phyloP scores from a whole-genome alignment of 2,888 invertebrate species.

The Thyatira batis region DNA sequence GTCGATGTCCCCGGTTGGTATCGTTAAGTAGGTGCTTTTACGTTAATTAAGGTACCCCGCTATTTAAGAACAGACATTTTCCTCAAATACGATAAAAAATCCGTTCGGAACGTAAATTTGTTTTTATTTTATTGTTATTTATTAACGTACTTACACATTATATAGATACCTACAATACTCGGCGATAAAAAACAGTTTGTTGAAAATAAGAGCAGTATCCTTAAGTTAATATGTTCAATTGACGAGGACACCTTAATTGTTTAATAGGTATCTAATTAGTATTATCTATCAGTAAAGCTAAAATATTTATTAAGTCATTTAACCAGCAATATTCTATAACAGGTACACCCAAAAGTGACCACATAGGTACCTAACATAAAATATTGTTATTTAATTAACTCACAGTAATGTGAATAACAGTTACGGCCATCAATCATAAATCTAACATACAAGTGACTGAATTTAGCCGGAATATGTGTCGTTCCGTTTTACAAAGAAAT shows the following conservation, averaged over 20 bases:
- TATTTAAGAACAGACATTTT: neutral
- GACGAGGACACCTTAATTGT: too few relatives aligned
- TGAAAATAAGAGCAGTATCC: too few relatives aligned
- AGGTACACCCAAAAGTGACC: neutral
- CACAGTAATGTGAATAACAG: neutral
- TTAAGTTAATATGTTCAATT: too few relatives aligned
- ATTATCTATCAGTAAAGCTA: too few relatives aligned
- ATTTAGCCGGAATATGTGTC: neutral
- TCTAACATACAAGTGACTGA: neutral
- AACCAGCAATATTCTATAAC: neutral
- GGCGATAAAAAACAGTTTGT: neutral
- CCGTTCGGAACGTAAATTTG: neutral
- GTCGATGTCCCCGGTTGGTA: neutral
- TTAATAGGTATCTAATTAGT: too few relatives aligned
- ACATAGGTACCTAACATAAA: neutral
- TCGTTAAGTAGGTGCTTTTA: neutral
- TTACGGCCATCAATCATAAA: slow-evolving; percentile 4
- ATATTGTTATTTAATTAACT: neutral
- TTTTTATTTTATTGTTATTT: neutral
- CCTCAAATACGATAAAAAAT: neutral
- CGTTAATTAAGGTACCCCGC: neutral
- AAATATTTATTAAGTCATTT: too few relatives aligned
- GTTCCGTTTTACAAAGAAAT: neutral
- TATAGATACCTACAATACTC: too few relatives aligned
- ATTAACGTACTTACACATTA: neutral